Evolutionary conservation across 2,888 invertebrate genomes (phyloP).

Genomic region (Eilema sororculum): DNA sequence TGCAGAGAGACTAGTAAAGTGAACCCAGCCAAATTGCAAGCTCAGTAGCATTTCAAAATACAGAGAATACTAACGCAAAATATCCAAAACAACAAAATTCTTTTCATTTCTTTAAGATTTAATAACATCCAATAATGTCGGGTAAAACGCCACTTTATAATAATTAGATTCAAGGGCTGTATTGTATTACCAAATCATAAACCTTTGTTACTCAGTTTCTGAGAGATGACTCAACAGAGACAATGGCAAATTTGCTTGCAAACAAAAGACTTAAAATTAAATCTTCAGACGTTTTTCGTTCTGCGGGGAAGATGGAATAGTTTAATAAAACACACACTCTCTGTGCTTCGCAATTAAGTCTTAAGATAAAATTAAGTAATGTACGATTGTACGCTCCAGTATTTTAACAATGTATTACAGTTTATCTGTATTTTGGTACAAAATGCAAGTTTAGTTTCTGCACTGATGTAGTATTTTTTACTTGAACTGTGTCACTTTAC

Average conservation of each 20-base stretch:
- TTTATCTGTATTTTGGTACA: conserved; percentile 20
- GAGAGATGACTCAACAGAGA: conserved; percentile 42
- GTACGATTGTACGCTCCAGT: conserved; percentile 37
- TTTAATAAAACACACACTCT: conserved; percentile 52
- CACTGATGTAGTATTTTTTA: background rate
- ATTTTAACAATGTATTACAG: conserved; percentile 44
- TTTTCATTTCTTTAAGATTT: background rate
- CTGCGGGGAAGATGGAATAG: conserved; percentile 41
- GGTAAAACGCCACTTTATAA: conserved; percentile 32
- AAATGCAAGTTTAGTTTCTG: background rate
- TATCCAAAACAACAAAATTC: background rate
- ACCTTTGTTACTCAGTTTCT: conserved; percentile 41
- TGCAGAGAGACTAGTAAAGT: too few relatives aligned
- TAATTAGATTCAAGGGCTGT: conserved; percentile 45
- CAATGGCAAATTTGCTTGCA: conserved; percentile 49
- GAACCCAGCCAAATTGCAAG: too few relatives aligned
- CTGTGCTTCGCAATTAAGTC: conserved; percentile 39
- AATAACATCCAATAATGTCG: conserved; percentile 22
- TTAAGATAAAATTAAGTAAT: conserved; percentile 47
- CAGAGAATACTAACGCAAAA: too few relatives aligned
- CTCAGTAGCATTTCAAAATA: too few relatives aligned
- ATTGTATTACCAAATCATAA: conserved; percentile 50
- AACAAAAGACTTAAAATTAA: conserved; percentile 54
- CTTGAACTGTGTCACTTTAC: background rate
- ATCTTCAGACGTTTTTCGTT: conserved; percentile 46